Evolutionary conservation across 2,113 vertebrate genomes (phyloP).

Genomic region (Phalacrocorax pelagicus): DNA sequence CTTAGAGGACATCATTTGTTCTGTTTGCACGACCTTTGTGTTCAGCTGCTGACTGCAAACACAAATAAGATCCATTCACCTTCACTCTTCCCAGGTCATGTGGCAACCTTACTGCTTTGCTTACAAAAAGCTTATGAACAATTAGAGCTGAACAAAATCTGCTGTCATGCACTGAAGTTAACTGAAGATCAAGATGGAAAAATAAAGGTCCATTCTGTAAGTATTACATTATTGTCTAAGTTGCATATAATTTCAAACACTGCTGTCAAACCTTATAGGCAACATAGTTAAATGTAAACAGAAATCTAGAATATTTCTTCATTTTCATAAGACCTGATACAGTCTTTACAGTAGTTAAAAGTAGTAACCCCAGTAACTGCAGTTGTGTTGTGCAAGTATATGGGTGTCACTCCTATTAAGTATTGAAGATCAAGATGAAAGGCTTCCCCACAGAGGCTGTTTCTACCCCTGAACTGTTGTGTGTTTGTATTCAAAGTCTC

Average conservation of each 20-base stretch:
- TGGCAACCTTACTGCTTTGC: not conserved
- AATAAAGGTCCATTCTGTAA: not conserved
- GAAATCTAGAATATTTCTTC: not conserved
- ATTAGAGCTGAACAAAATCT: not conserved
- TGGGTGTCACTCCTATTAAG: not conserved
- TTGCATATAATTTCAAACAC: not conserved
- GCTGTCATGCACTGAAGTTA: not conserved
- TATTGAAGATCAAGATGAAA: not conserved
- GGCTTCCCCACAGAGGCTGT: not conserved
- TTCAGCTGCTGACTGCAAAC: slow-evolving; percentile 10
- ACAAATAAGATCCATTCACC: slow-evolving; percentile 1
- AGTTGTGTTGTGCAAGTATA: not conserved
- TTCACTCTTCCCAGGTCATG: slow-evolving; percentile 3
- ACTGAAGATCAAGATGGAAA: not conserved
- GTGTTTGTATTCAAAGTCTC: not conserved
- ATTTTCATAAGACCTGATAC: not conserved
- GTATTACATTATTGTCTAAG: not conserved
- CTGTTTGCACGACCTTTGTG: slow-evolving; percentile 50
- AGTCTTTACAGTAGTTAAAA: not conserved
- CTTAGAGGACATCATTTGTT: slow-evolving; percentile 9
- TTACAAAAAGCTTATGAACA: not conserved
- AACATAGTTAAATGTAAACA: not conserved
- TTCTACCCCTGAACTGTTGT: not conserved
- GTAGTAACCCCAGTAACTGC: not conserved
- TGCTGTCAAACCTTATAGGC: not conserved